These are phyloP conservation scores for Oithona nana DNA, from an alignment of 2,888 invertebrate genomes.

Conservation along the genomic window DNA sequence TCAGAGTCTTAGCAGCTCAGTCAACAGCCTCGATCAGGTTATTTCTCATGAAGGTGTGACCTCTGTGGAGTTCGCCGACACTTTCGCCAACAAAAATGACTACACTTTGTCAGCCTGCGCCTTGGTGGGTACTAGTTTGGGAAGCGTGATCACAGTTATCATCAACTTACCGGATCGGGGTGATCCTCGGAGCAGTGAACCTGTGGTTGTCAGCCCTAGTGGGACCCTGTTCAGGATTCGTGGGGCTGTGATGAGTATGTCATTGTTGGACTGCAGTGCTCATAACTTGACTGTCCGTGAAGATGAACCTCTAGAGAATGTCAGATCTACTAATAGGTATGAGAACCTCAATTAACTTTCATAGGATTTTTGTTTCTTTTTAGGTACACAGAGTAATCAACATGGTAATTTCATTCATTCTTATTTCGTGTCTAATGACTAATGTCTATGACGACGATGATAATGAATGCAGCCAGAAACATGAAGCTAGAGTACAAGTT, in stretches of 20 bases:
- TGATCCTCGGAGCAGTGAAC: conserved; percentile 61
- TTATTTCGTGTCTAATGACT: too few species aligned
- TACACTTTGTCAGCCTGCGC: conserved; percentile 47
- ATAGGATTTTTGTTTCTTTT: too few species aligned
- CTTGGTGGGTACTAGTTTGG: conserved; percentile 93
- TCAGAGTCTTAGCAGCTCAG: conserved; percentile 88
- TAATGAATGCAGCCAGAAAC: too few species aligned
- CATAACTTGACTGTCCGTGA: not conserved
- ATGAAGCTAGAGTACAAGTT: too few species aligned
- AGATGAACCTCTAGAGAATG: not conserved
- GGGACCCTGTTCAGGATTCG: conserved; percentile 90
- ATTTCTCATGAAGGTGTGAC: conserved; percentile 74
- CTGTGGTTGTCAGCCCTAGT: conserved; percentile 29
- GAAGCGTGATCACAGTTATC: conserved; percentile 81
- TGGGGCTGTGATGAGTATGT: conserved; percentile 80
- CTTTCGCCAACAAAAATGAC: conserved; percentile 44
- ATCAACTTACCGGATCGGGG: conserved; percentile 51
- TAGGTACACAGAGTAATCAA: too few species aligned
- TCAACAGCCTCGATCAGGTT: conserved; percentile 94
- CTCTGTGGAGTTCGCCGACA: conserved; percentile 86
- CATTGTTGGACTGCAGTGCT: conserved; percentile 69
- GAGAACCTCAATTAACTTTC: too few species aligned
- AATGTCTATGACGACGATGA: too few species aligned
- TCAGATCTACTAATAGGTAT: not conserved
- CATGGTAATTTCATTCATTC: too few species aligned